These are phyloP conservation scores for Ptychadena robeensis DNA, from an alignment of 2,797 vertebrate species.

Conservation along the genomic window DNA sequence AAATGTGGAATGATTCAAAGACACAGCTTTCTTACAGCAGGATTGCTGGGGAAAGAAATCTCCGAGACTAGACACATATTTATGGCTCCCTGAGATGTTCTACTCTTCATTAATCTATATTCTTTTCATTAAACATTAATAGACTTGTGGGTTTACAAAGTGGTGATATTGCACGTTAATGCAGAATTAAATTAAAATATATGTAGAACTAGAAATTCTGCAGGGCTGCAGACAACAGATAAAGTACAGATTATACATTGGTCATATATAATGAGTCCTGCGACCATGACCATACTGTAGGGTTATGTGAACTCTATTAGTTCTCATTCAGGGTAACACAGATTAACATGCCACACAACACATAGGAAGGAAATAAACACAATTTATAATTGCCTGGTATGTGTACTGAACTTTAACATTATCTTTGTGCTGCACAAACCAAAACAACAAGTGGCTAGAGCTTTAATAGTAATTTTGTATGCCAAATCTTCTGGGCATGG, in stretches of 20 bases:
- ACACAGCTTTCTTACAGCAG: background rate
- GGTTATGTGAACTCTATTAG: background rate
- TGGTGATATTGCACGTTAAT: conserved; percentile 31
- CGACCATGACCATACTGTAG: background rate
- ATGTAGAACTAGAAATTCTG: conserved; percentile 14
- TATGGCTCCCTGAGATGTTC: conserved; percentile 32
- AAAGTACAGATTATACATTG: background rate
- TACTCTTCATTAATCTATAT: conserved; percentile 46
- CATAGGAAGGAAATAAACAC: background rate
- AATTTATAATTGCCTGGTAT: no score
- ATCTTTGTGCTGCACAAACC: no score
- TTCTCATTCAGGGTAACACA: no score
- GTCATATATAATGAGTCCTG: background rate
- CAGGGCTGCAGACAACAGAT: background rate
- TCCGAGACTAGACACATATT: conserved; percentile 34
- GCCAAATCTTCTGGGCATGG: no score
- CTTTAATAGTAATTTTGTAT: no score
- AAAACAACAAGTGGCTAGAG: no score
- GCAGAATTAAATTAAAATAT: conserved; percentile 40
- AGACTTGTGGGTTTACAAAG: conserved; percentile 45
- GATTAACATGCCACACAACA: background rate
- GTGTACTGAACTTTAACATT: no score
- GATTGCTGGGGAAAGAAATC: conserved; percentile 15
- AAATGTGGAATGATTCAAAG: background rate
- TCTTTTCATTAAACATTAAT: conserved; percentile 54